These are phyloP conservation scores for Nephrotoma guestfalica DNA, from an alignment of 2,888 invertebrate species.

Conservation along the genomic window DNA sequence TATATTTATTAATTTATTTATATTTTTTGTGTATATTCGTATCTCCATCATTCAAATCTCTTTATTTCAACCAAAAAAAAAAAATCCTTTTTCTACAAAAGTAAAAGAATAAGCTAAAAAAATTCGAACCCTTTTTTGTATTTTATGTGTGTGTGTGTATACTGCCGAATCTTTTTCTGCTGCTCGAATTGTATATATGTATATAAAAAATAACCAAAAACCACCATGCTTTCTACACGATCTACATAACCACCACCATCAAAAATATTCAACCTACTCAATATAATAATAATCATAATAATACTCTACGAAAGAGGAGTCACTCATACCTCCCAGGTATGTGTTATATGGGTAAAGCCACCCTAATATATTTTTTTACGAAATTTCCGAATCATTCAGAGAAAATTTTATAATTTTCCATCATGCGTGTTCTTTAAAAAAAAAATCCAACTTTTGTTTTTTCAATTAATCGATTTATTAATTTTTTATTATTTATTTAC, in stretches of 20 bases:
- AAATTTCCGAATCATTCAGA: not conserved
- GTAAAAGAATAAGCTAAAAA: slow-evolving; percentile 4
- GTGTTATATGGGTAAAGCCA: not conserved
- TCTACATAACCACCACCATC: not conserved
- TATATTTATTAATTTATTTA: not conserved
- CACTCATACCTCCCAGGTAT: not conserved
- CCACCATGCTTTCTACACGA: not conserved
- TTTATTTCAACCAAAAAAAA: not conserved
- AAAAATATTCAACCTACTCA: not conserved
- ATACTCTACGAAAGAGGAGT: not conserved
- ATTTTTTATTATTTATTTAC: slow-evolving; percentile 4
- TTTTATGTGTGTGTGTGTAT: not conserved
- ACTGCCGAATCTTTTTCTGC: not conserved
- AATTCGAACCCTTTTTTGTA: not conserved
- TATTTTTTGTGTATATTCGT: not conserved
- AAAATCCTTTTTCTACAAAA: slow-evolving; percentile 3
- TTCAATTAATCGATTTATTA: slow-evolving; percentile 4
- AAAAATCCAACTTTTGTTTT: not conserved
- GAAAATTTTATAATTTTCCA: not conserved
- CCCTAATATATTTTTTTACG: not conserved
- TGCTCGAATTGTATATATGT: not conserved
- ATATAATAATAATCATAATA: not conserved
- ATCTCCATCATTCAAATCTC: not conserved
- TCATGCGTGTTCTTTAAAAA: not conserved
- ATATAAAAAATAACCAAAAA: not conserved